phyloP scores from a whole-genome alignment of 2,888 invertebrate genomes.

The Conus canariensis region DNA sequence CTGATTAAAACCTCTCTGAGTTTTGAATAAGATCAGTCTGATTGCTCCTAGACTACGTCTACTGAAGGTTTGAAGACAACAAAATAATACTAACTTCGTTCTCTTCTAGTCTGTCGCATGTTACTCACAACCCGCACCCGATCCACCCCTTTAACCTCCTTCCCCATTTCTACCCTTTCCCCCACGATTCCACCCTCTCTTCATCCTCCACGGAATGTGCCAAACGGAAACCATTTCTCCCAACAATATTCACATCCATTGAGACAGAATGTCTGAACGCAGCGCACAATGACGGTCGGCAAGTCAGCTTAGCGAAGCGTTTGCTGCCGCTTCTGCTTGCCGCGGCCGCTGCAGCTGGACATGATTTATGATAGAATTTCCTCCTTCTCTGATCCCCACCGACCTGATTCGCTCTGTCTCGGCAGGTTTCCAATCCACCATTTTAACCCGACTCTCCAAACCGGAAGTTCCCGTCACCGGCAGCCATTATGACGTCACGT shows the following conservation, averaged over 20 bases:
- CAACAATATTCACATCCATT: background rate
- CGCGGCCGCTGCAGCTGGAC: background rate
- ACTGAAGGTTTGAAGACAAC: too few species aligned
- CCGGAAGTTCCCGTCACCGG: constrained; percentile 42
- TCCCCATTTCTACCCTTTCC: background rate
- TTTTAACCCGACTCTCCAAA: constrained; percentile 40
- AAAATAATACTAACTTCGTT: too few species aligned
- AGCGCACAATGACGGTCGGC: background rate
- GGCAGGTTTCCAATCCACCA: constrained; percentile 33
- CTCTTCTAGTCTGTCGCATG: too few species aligned
- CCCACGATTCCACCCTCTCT: background rate
- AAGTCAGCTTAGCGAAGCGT: background rate
- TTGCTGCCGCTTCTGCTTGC: background rate
- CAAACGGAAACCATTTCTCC: background rate
- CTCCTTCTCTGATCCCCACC: constrained; percentile 30
- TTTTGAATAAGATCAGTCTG: too few species aligned
- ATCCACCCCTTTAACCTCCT: background rate
- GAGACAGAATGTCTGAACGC: constrained; percentile 2
- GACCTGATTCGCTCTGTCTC: constrained; percentile 22
- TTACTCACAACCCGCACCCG: background rate
- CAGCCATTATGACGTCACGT: constrained; percentile 46
- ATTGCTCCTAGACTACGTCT: too few species aligned
- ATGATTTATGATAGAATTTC: constrained; percentile 46
- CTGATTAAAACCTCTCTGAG: too few species aligned
- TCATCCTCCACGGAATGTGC: background rate